phyloP scores from a whole-genome alignment of 2,797 vertebrate species.

The Etheostoma nigrum region DNA sequence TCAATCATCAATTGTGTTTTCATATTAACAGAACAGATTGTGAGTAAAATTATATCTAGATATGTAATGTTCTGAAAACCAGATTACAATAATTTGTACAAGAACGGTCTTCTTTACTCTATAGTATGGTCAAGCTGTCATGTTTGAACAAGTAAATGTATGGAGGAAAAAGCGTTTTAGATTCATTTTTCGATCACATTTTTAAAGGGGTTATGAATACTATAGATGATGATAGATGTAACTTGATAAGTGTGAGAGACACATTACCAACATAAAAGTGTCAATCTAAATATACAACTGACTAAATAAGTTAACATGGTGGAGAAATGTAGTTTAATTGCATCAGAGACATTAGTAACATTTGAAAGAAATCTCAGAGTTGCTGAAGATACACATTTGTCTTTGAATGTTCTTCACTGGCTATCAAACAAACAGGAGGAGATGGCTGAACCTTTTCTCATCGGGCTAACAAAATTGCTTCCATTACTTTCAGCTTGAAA shows the following conservation, averaged over 20 bases:
- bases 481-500: slow-evolving; percentile 64
- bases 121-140: not conserved
- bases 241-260: not conserved
- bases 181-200: not conserved
- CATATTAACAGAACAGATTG: slow-evolving; percentile 1
- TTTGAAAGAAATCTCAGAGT: not conserved
- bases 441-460: slow-evolving; percentile 49
- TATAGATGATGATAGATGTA: not conserved
- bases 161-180: not conserved
- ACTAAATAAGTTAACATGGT: slow-evolving; percentile 1
- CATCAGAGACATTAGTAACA: slow-evolving; percentile 24
- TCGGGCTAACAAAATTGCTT: slow-evolving; percentile 60
- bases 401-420: slow-evolving; percentile 37
- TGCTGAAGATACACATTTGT: slow-evolving; percentile 39
- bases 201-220: not conserved
- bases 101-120: not conserved
- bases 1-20: not conserved
- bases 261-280: not conserved
- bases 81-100: not conserved
- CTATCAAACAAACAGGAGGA: slow-evolving; percentile 56
- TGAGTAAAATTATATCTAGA: not conserved
- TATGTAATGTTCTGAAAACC: slow-evolving; percentile 3
- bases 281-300: slow-evolving; percentile 23
- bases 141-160: not conserved
- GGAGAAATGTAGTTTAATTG: slow-evolving; percentile 22